Evolutionary conservation across 2,888 invertebrate genomes (phyloP), one percentile per base, ranked within the genome.

Genomic region (Electrophaes corylata): DNA sequence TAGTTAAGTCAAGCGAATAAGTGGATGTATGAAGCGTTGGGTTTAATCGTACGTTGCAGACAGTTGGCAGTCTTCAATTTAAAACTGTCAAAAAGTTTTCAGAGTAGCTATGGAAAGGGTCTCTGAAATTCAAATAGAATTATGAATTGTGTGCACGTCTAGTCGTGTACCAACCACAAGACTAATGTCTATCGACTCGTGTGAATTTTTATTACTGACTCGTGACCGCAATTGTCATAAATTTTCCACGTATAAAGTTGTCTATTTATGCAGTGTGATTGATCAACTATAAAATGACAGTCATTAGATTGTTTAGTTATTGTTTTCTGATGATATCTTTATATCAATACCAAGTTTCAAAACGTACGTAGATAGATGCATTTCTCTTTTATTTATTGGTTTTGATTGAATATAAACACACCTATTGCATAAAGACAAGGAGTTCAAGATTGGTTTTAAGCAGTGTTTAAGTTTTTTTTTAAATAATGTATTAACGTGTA

Each of bases 61-160:
- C 3, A 31, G 31, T 3, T 37, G 37, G 16, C 37, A 37, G 37
- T 37, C 16, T 37, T 37, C 16, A 37, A 37, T 37, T 37, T 37
- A 16, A n/a, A 37, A 37, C 37, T 16, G 37, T 37, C 37, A 10
- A 37, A 31, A 37, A 37, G 10, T 16, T 37, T 8, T 37, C 16
- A 3, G 8, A 37, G 37, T 16, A 37, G 16, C 37, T 10, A 20
- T 50, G 10, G 16, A 14, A 16, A 26, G 37, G 14, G 11, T 10
- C 3, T 26, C 16, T 29, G 4, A 20, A 35, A 11, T 12, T 43
- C 12, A 20, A 31, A 43, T 50, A 41, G 33, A 47, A 43, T 52
- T 52, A 41, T 52, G 41, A 51, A 57, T 57, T 40, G 46, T 52
- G 18, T 29, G 37, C 44, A 48, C 48, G 48, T 45, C 55, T 55